phyloP scores from a whole-genome alignment of 1,140 invertebrate genomes.

The Mercenaria mercenaria region DNA sequence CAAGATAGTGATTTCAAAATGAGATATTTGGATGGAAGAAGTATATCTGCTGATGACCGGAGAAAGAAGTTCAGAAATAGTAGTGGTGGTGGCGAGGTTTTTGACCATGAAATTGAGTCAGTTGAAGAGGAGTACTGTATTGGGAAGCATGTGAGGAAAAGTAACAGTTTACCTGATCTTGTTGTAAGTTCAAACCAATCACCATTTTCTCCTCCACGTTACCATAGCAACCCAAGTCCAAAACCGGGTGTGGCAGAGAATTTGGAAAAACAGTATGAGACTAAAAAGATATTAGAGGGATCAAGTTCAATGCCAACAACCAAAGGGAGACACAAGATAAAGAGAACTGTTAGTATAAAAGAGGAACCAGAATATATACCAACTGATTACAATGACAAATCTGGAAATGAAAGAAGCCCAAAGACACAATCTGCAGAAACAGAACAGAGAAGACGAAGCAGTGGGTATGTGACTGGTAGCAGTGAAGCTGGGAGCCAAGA shows the following conservation, averaged over 20 bases:
- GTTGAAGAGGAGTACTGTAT: background rate
- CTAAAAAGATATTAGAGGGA: slow-evolving; percentile 32
- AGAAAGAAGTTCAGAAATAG: slow-evolving; percentile 22
- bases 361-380: slow-evolving; percentile 25
- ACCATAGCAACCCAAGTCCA: background rate
- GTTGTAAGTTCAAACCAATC: background rate
- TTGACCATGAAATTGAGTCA: background rate
- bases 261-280: slow-evolving; percentile 5
- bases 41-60: slow-evolving; percentile 41
- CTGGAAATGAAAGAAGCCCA: background rate
- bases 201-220: background rate
- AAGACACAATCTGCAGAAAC: background rate
- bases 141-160: background rate
- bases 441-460: slow-evolving; percentile 27
- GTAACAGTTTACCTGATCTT: slow-evolving; percentile 42
- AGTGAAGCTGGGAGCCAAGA: slow-evolving; percentile 44
- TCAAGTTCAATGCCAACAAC: background rate
- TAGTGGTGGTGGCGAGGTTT: slow-evolving; percentile 13
- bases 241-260: background rate
- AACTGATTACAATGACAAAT: background rate
- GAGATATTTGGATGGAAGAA: background rate
- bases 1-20: slow-evolving; percentile 12
- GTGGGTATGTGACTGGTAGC: slow-evolving; percentile 63
- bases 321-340: slow-evolving; percentile 4
- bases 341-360: slow-evolving; percentile 60